Evolutionary conservation across 2,797 vertebrate genomes (phyloP), one percentile per base, ranked within the genome.

Genomic region (Xerus rutilus): DNA sequence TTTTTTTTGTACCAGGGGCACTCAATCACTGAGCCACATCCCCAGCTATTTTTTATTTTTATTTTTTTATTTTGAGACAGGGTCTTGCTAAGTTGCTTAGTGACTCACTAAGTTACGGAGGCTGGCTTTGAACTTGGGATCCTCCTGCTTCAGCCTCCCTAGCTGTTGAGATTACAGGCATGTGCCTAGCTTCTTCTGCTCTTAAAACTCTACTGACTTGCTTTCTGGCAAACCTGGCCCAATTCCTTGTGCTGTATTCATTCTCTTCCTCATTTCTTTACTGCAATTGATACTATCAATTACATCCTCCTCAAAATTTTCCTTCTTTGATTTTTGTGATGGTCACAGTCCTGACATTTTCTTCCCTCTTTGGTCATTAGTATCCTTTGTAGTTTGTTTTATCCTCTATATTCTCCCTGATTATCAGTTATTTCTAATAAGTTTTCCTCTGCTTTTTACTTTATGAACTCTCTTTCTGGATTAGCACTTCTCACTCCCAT

Each of bases 351-450:
- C 81, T 95, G 47, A 47, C 52, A 35, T 69, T 35, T 74, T 32
- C 54, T 62, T 32, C 5, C 13, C 25, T 12, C 32, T 86, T 96
- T 93, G 59, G 32, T 39, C 45, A 62, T 43, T 69, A 89, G 8
- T 62, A 30, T 86, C 49, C 86, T 92, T 77, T 83, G 54, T 87
- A 82, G 89, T 90, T 94, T 81, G 20, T 86, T 72, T 89, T 52
- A 67, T 87, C 12, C 15, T 84, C 13, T 45, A 0, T 81, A 45
- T 92, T 93, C 64, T 91, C 81, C 15, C n/a, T 91, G n/a, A 82
- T 69, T 94, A 76, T 59, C 54, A 64, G 30, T 77, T 84, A 89
- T 87, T 5, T 45, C 28, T 86, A 65, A 43, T 43, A 2, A 78
- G 64, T 69, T 90, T 88, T n/a, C 52, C 14, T 94, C 39, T 78